Evolutionary conservation across 2,113 vertebrate species (phyloP), one percentile per base, ranked within the genome.

Genomic region (Okapia johnstoni): DNA sequence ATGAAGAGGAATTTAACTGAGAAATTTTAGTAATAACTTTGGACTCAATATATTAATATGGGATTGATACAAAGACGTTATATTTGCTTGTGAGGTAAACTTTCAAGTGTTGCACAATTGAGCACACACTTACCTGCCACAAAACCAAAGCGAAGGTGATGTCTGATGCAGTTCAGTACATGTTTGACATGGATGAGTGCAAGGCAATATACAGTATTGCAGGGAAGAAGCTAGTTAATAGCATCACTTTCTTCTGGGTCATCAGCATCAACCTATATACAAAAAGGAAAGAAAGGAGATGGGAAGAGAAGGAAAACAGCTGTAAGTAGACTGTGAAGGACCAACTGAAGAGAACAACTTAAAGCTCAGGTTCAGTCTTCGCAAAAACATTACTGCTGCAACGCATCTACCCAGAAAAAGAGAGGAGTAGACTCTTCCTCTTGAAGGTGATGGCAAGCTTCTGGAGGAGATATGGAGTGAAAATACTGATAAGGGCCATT

Each of bases 161-260:
- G 15, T 14, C 7, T 28, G 55, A 46, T n/a, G 26, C 0, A 14
- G 3, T 10, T 83, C 30, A 8, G 6, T 14, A 54, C 3, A 0
- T 14, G 2, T 5, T 46, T 23, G 57, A 25, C 17, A 7, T 10
- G 15, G 14, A 25, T 13, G 28, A n/a, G 43, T 33, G 23, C 40
- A 7, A 30, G 5, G 11, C 13, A 26, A 66, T 7, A 36, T 1
- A 6, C 3, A 14, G 0, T 43, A 21, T 2, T 6, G 5, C 7
- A 12, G 28, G 15, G 19, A 76, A 46, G 4, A 76, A 52, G 3
- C 15, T 9, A 30, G 21, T 36, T 26, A 58, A 54, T 4, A 54
- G 3, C 15, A 8, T 7, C 30, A 19, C 2, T 19, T 73, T 16
- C 46, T 87, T 30, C 14, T 43, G 28, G 3, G 25, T 61, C 30